A percentile compares a stretch with the other conserved stretches of the same genome.
Conservation (phyloP, 2,888 invertebrate genomes). For the Drosophila niveifrons region DNA sequence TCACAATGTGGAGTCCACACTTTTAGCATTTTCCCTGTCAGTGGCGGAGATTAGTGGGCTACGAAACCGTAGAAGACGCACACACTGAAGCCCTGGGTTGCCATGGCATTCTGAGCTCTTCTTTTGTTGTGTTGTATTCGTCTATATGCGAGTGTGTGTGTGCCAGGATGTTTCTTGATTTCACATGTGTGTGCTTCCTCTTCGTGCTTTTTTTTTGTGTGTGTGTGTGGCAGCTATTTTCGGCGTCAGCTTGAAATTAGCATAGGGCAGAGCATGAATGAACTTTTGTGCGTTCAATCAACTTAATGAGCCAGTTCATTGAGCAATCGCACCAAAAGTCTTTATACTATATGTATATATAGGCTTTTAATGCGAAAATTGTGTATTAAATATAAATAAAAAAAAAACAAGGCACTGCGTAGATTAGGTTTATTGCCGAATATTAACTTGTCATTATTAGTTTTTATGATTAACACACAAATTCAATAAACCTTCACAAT, state of each 20-base stretch:
- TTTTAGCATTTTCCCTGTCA: constrained; percentile 37
- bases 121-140: constrained; percentile 27
- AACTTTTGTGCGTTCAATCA: constrained; percentile 71
- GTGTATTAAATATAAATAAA: constrained; percentile 10
- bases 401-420: background rate
- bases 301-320: constrained; percentile 74
- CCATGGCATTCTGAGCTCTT: constrained; percentile 12
- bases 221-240: constrained; percentile 25
- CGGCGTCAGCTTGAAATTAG: constrained; percentile 68
- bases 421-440: background rate
- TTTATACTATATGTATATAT: constrained; percentile 18
- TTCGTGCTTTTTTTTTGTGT: background rate
- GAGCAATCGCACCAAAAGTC: constrained; percentile 38
- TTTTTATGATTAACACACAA: constrained; percentile 4
- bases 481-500: background rate
- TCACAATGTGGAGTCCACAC: constrained; percentile 15
- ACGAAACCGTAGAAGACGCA: constrained; percentile 15
- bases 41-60: constrained; percentile 37
- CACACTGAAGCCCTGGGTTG: constrained; percentile 11
- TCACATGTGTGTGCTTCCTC: constrained; percentile 26
- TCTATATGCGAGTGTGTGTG: background rate
- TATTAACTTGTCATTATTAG: background rate
- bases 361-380: constrained; percentile 8
- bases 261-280: constrained; percentile 55
- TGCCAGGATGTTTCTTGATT: constrained; percentile 37